These are phyloP conservation scores for Merluccius polli DNA, from an alignment of 2,797 vertebrate genomes.

Conservation along the genomic window DNA sequence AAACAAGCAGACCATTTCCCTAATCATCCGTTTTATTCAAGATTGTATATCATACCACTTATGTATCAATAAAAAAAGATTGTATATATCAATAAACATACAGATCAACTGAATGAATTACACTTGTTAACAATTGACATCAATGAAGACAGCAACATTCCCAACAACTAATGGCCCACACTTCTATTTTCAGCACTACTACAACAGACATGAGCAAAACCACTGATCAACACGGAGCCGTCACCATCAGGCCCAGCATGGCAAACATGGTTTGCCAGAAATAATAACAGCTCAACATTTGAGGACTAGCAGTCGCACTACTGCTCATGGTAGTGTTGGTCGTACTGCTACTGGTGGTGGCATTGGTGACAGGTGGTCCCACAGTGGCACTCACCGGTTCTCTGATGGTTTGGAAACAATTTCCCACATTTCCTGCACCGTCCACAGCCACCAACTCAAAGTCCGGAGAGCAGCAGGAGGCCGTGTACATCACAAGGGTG, in stretches of 20 bases:
- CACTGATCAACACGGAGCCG: neutral
- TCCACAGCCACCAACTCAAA: conserved; percentile 52
- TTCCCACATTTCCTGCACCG: conserved; percentile 51
- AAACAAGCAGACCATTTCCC: neutral
- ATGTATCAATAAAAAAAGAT: too few relatives aligned
- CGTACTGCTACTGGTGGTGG: neutral
- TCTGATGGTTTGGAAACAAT: conserved; percentile 17
- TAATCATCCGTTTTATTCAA: neutral
- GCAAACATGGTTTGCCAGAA: neutral
- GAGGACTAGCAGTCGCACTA: neutral
- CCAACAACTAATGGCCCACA: neutral
- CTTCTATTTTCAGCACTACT: neutral
- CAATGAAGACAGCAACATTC: too few relatives aligned
- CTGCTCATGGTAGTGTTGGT: neutral
- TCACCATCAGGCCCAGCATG: neutral
- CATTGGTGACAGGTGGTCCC: neutral
- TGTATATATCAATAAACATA: neutral
- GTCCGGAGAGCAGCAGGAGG: conserved; percentile 53
- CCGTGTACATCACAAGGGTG: conserved; percentile 44
- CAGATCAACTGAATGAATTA: neutral
- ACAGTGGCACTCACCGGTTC: neutral
- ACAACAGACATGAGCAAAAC: neutral
- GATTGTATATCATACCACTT: neutral
- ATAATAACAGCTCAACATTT: neutral
- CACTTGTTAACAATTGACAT: neutral